Conservation (phyloP, 2,888 invertebrate species). For the Meloe dianella region DNA sequence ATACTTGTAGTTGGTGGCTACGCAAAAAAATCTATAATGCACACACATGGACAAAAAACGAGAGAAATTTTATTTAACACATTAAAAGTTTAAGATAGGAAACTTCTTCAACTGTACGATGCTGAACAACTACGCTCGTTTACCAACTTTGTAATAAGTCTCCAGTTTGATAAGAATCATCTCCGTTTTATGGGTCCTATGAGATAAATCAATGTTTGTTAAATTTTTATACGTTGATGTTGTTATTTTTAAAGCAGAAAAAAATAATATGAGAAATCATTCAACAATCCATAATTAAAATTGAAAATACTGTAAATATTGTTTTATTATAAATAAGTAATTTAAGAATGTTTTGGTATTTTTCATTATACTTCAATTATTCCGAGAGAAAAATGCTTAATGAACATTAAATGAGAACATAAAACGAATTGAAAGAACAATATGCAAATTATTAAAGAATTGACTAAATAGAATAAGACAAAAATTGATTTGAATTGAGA, state of each 20-base stretch:
- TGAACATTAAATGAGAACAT: too few species aligned
- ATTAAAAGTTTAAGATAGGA: not conserved
- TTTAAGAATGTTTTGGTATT: too few species aligned
- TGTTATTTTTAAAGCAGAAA: not conserved
- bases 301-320: too few species aligned
- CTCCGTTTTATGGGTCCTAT: not conserved
- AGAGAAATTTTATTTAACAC: not conserved
- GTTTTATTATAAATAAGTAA: too few species aligned
- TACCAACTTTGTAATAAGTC: conserved; percentile 7
- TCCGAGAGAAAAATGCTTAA: too few species aligned
- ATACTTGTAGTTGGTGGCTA: too few species aligned
- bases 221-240: not conserved
- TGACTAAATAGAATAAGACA: too few species aligned
- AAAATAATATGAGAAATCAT: not conserved
- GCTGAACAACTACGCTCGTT: not conserved
- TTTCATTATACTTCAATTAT: too few species aligned
- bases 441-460: too few species aligned
- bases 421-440: too few species aligned
- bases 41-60: not conserved
- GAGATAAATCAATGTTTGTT: conserved; percentile 3
- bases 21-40: too few species aligned
- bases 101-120: not conserved
- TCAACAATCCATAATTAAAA: not conserved
- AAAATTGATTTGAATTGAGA: too few species aligned
- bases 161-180: not conserved